These are phyloP conservation scores for Plutella xylostella DNA, from an alignment of 2,888 invertebrate species.

Conservation along the genomic window DNA sequence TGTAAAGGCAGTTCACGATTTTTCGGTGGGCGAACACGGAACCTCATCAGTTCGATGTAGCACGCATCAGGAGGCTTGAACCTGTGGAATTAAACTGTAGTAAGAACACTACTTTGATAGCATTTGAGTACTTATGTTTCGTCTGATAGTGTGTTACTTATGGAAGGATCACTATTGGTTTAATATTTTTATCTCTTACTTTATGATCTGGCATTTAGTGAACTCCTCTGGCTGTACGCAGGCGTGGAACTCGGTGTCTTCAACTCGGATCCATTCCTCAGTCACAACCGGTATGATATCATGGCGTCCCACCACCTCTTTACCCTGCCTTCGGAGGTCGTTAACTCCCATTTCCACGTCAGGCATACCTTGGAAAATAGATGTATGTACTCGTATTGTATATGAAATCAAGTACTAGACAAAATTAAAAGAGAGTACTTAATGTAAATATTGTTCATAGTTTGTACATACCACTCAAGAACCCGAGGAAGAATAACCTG, in stretches of 20 bases:
- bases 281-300: conserved; percentile 99
- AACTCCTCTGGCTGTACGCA: conserved; percentile 94
- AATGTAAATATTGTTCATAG: neutral
- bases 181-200: conserved; percentile 58
- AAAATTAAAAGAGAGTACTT: neutral
- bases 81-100: conserved; percentile 45
- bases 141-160: too few species aligned
- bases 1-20: conserved; percentile 97
- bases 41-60: conserved; percentile 96
- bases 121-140: too few species aligned
- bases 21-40: conserved; percentile 93
- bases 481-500: conserved; percentile 94
- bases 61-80: conserved; percentile 98
- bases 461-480: conserved; percentile 82
- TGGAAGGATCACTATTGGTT: neutral
- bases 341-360: conserved; percentile 97
- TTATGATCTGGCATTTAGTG: conserved; percentile 84
- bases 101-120: too few species aligned
- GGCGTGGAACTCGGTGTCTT: conserved; percentile 93
- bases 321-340: conserved; percentile 97
- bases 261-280: conserved; percentile 98
- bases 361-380: conserved; percentile 80
- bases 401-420: too few species aligned
- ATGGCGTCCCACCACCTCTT: conserved; percentile 98
- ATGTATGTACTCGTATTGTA: neutral